Conservation (phyloP, 1,140 invertebrate species). For the Centruroides sculpturatus region DNA sequence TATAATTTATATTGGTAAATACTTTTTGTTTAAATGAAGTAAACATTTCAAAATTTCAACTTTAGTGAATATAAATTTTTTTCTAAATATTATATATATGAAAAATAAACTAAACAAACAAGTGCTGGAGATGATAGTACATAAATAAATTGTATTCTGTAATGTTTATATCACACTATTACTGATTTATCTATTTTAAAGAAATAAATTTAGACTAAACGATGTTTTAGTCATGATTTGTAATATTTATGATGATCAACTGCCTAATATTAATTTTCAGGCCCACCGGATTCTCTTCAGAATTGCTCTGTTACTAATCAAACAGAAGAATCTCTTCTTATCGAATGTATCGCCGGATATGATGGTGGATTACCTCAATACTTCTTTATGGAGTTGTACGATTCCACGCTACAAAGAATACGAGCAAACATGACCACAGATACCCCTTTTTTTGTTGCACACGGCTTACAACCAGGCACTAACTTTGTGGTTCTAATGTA, state of each 20-base stretch:
- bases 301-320: slow-evolving; percentile 76
- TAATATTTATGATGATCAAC: neutral
- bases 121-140: too few relatives aligned
- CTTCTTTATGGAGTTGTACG: slow-evolving; percentile 60
- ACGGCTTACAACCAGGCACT: slow-evolving; percentile 7
- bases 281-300: slow-evolving; percentile 57
- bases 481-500: slow-evolving; percentile 39
- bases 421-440: slow-evolving; percentile 10
- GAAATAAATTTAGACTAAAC: too few relatives aligned
- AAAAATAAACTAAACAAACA: too few relatives aligned
- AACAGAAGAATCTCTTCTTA: slow-evolving; percentile 57
- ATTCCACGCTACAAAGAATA: slow-evolving; percentile 30
- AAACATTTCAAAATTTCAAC: too few relatives aligned
- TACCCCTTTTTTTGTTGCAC: slow-evolving; percentile 14
- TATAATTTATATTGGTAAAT: too few relatives aligned
- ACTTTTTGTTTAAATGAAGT: too few relatives aligned
- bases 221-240: too few relatives aligned
- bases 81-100: too few relatives aligned
- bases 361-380: slow-evolving; percentile 65
- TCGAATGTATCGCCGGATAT: slow-evolving; percentile 63
- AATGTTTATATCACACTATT: too few relatives aligned
- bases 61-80: too few relatives aligned
- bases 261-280: slow-evolving; percentile 28
- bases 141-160: too few relatives aligned
- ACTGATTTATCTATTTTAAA: too few relatives aligned